Conservation (phyloP, 2,797 vertebrate genomes). For the Mycteria americana region DNA sequence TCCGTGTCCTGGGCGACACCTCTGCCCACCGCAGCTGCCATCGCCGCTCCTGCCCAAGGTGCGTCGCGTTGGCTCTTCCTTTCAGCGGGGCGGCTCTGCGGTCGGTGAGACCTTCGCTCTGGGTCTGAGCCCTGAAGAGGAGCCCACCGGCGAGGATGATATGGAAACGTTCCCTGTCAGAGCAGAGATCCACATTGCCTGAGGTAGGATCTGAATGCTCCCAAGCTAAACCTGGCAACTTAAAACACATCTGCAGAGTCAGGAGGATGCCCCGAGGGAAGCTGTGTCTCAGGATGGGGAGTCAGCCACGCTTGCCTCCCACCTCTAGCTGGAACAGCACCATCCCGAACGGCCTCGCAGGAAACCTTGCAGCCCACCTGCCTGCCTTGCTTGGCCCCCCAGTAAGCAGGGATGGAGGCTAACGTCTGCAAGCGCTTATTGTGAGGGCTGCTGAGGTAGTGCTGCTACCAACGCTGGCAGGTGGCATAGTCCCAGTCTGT, state of each 20-base stretch:
- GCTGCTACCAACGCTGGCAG: neutral
- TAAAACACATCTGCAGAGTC: neutral
- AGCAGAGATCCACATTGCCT: neutral
- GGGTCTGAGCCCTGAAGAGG: neutral
- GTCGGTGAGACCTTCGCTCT: neutral
- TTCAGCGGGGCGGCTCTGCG: neutral
- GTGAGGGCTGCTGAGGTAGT: neutral
- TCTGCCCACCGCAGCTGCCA: neutral
- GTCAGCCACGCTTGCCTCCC: neutral
- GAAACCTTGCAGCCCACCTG: neutral
- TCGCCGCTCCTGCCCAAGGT: neutral
- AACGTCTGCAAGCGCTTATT: neutral
- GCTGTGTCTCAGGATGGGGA: neutral
- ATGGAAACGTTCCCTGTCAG: accelerated
- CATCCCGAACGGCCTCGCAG: neutral
- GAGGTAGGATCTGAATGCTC: neutral
- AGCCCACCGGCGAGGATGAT: neutral
- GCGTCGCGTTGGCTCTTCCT: accelerated
- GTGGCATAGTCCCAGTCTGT: neutral
- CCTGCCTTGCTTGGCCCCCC: neutral
- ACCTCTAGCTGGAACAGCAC: neutral
- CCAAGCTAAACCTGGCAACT: neutral
- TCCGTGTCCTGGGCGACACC: neutral
- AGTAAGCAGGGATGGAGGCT: neutral
- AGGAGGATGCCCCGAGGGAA: neutral